A percentile compares a stretch with the other conserved stretches of the same genome.
phyloP scores from a whole-genome alignment of 2,888 invertebrate species.

The Acrobeloides nanus region DNA sequence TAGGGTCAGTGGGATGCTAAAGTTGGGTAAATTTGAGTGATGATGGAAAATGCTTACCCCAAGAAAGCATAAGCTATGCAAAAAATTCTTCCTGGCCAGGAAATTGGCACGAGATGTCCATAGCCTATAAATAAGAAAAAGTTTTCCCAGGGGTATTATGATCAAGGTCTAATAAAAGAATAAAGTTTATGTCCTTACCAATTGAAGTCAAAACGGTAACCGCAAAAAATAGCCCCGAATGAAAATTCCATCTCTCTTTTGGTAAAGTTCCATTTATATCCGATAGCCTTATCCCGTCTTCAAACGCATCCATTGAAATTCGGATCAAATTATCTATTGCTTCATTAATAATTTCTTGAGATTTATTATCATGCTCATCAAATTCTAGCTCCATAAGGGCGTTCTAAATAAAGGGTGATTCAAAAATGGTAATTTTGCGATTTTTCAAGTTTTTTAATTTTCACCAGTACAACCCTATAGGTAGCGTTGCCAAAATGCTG shows the following conservation, averaged over 20 bases:
- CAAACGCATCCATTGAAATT: conserved; percentile 39
- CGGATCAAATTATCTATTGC: conserved; percentile 39
- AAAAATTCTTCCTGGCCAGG: conserved; percentile 43
- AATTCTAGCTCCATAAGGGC: conserved; percentile 20
- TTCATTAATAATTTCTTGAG: conserved; percentile 19
- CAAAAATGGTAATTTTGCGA: no score
- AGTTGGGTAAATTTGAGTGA: conserved; percentile 4
- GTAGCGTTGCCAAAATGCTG: no score
- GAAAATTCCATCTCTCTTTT: conserved; percentile 38
- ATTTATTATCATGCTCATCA: conserved; percentile 11
- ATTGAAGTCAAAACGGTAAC: conserved; percentile 44
- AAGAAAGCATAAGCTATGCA: conserved; percentile 48
- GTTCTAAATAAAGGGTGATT: no score
- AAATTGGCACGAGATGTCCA: conserved; percentile 47
- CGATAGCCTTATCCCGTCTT: conserved; percentile 23
- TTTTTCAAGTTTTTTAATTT: no score
- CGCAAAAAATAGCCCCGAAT: conserved; percentile 44
- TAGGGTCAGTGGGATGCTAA: conserved; percentile 49
- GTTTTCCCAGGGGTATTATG: background rate
- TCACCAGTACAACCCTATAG: no score
- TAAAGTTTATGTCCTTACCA: conserved; percentile 17
- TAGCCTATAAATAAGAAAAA: conserved; percentile 28
- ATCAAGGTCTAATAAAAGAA: background rate
- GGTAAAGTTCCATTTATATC: conserved; percentile 15
- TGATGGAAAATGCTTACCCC: conserved; percentile 24